A percentile compares a stretch with the other conserved stretches of the same genome.
Evolutionary conservation across 2,113 vertebrate genomes (phyloP).

Genomic region (Pseudorhombus dupliciocellatus): DNA sequence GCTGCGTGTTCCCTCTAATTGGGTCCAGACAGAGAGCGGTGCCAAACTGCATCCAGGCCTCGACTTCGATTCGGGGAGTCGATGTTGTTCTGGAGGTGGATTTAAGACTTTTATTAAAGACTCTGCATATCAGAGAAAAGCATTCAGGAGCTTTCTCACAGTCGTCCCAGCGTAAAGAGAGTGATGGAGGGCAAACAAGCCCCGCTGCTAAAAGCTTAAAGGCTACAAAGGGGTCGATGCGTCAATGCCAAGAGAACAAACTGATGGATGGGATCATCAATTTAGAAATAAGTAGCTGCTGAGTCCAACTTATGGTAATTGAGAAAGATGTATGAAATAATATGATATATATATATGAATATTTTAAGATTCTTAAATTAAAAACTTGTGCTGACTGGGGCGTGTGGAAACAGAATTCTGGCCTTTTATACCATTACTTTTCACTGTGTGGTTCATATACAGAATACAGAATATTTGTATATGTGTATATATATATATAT

Average conservation of each 20-base stretch:
- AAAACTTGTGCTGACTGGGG: too few species aligned
- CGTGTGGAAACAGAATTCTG: too few species aligned
- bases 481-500: too few species aligned
- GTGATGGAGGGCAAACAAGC: background rate
- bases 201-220: background rate
- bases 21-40: constrained; percentile 30
- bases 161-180: background rate
- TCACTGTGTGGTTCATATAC: too few species aligned
- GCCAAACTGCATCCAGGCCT: constrained; percentile 27
- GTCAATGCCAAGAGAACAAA: background rate
- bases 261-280: too few species aligned
- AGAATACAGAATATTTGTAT: too few species aligned
- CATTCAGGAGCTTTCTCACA: background rate
- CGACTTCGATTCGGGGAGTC: constrained; percentile 2
- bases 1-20: constrained; percentile 24
- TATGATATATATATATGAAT: too few species aligned
- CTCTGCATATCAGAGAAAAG: background rate
- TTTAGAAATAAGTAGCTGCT: background rate
- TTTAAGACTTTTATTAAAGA: background rate
- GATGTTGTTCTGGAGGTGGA: background rate
- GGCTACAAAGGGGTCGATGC: background rate
- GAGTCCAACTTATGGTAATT: background rate
- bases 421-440: too few species aligned
- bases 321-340: background rate
- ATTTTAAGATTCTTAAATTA: too few species aligned